Conservation (phyloP, 2,888 invertebrate species). For the Ganaspis brasiliensis region DNA sequence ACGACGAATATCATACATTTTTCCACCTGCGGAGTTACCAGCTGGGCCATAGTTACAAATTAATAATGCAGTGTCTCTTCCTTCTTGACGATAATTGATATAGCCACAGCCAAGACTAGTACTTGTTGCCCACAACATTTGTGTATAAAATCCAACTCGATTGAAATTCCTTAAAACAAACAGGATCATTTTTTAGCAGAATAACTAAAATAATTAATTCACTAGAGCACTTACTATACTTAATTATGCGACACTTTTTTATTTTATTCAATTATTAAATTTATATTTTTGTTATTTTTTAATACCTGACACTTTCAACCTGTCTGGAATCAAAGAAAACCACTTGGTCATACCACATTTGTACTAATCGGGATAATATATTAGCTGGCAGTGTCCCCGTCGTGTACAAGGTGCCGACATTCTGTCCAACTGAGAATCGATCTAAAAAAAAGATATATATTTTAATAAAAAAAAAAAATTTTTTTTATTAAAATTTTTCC, state of each 20-base stretch:
- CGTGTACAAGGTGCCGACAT: neutral
- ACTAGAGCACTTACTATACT: too few species aligned
- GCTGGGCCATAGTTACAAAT: slow-evolving; percentile 79
- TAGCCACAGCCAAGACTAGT: slow-evolving; percentile 81
- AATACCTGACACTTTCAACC: slow-evolving; percentile 48
- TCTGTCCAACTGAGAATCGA: neutral
- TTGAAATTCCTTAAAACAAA: slow-evolving; percentile 9
- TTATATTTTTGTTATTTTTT: neutral
- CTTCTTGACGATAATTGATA: slow-evolving; percentile 71
- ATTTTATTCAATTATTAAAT: too few species aligned
- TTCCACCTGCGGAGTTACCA: slow-evolving; percentile 50
- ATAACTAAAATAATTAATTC: neutral
- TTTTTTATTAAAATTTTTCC: too few species aligned
- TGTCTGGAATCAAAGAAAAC: slow-evolving; percentile 43
- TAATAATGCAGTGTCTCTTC: slow-evolving; percentile 69
- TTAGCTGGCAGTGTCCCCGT: neutral
- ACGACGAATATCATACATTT: slow-evolving; percentile 45
- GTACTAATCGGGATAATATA: slow-evolving; percentile 30
- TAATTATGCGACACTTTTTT: too few species aligned
- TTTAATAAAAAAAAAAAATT: neutral
- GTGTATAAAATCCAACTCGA: slow-evolving; percentile 77
- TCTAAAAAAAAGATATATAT: neutral
- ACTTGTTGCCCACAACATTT: slow-evolving; percentile 81
- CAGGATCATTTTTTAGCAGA: too few species aligned
- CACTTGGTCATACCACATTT: slow-evolving; percentile 60